Base-by-base conservation (phyloP, 2,113 vertebrate species). In the Leptodactylus fuscus region DNA sequence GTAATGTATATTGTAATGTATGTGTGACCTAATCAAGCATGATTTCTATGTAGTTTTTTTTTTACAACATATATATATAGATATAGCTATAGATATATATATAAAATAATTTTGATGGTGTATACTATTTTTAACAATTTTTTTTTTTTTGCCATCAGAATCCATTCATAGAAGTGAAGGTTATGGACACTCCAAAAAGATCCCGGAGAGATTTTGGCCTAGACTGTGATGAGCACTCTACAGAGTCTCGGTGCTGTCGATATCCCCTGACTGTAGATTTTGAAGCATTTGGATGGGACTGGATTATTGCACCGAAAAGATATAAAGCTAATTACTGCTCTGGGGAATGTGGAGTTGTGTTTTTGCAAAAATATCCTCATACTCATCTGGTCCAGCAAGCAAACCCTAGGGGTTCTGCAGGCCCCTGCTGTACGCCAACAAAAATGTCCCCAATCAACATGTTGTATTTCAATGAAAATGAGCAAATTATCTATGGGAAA, bases 371-470 rank as follows among this genome's bases (percentile, higher is more conserved):
- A 89, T 99, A 98, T 88, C 98, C 98, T 0, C 98, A 99, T 92
- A 98, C 97, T 76, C 98, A 99, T 91, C 95, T 99, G 1, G 98
- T 99, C 53, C 97, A 98, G 92, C 96, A 97, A 90, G 97, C 97
- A 83, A 99, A 97, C 87, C 98, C 98, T 32, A 91, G 95, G 34
- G 98, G 98, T 44, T 96, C 95, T 0, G 98, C 96, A 0, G 98
- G 98, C 8, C 98, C 98, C 60, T 99, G 98, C 93, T 99, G 98
- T 87, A 99, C 98, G 0, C 97, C 98, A 86, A 98, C 97, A 88
- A 99, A 99, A 94, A 98, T 99, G 98, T 99, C 98, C 15, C 96
- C 98, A 85, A 99, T 99, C 93, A 99, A 99, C 89, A 99, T 99
- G 97, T 92, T 99, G 62, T 99, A 99, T 93, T 99, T 99, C 91